Evolutionary conservation across 2,888 invertebrate species (phyloP).

Genomic region (Galeopsomyia nigrocyanea): DNA sequence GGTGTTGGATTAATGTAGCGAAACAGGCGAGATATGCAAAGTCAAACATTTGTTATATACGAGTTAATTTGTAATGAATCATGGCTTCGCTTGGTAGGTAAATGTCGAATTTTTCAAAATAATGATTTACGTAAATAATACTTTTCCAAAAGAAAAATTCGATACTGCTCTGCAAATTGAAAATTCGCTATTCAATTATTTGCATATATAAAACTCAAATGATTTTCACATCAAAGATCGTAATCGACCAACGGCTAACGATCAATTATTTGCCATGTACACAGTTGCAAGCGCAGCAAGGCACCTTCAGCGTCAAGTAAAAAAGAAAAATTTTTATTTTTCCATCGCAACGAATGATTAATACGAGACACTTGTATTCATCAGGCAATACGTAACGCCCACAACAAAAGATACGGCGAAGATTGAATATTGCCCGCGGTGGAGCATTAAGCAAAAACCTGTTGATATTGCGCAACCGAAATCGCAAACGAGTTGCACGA

Average conservation of each 20-base stretch:
- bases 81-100: too few species aligned
- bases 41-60: too few species aligned
- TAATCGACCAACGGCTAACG: conserved; percentile 22
- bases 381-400: conserved; percentile 40
- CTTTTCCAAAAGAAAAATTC: too few species aligned
- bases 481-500: conserved; percentile 18
- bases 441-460: conserved; percentile 32
- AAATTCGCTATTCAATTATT: too few species aligned
- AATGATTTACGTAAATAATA: too few species aligned
- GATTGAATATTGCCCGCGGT: conserved; percentile 32
- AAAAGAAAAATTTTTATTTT: conserved; percentile 22
- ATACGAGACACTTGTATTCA: conserved; percentile 43
- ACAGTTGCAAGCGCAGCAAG: conserved; percentile 22
- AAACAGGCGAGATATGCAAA: too few species aligned
- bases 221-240: conserved; percentile 40
- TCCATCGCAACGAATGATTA: conserved; percentile 43
- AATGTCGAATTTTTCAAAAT: too few species aligned
- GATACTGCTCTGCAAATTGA: too few species aligned
- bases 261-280: conserved; percentile 33
- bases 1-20: too few species aligned
- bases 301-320: too few species aligned
- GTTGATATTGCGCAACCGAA: conserved; percentile 36
- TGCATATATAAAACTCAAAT: conserved; percentile 41
- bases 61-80: too few species aligned
- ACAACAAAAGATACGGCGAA: conserved; percentile 25